Evolutionary conservation across 2,113 vertebrate genomes (phyloP), one percentile per base, ranked within the genome.

Genomic region (Gopherus flavomarginatus): DNA sequence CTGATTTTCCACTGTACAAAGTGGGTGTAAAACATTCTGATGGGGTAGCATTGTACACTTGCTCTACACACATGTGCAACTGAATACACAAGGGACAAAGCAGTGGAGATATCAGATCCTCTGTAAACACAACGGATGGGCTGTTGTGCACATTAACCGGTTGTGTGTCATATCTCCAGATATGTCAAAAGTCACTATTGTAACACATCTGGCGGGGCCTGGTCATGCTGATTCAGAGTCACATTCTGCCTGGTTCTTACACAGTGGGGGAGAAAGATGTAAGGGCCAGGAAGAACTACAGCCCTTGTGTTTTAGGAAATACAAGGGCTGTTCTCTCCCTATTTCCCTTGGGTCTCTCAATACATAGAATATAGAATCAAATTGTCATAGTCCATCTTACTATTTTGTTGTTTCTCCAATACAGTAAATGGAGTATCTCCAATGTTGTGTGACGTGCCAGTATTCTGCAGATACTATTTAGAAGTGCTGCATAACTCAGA

Each of bases 1-100:
- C 6, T 47, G 69, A 72, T 38, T 85, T 19, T 10, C 31, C 24
- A 69, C 16, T 0, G 0, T 0, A 1, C 0, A 72, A 49, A 90
- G 75, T 72, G 9, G 83, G 56, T 8, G 78, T 52, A 93, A 94
- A 50, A 5, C 2, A 14, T 16, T 10, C 79, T 81, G 78, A 87
- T 11, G 35, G 2, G 75, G 17, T 17, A 79, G 69, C 59, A 75
- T 90, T 0, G 0, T 59, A 47, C 50, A 47, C 29, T 50, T 52
- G 4, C 29, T 42, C 38, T 56, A 62, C 21, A n/a, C 44, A 87
- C 87, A 80, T 54, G 54, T 35, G 8, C 57, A 86, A 49, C 42
- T 50, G 69, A 77, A 2, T 35, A 50, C 0, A 53, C 50, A 17
- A 77, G 24, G 19, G 83, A 57, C 53, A 77, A 81, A 92, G 24